These are phyloP conservation scores for Ptychodera flava DNA, from an alignment of 35 echinoderm and acorn worm species.

Conservation along the genomic window DNA sequence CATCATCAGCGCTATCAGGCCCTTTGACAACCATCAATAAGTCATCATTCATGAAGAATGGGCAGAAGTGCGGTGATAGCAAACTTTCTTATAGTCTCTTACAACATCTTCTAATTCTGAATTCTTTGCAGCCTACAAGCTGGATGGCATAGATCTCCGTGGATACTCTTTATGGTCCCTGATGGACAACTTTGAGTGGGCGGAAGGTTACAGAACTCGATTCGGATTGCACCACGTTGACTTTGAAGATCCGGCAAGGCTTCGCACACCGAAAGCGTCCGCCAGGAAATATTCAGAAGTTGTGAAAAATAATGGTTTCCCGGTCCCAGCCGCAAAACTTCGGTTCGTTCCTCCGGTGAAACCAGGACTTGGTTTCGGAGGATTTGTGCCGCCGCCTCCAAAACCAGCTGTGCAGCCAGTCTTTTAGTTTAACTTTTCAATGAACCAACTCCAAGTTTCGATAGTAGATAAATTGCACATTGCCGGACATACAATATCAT, in stretches of 20 bases:
- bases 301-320: slow-evolving; percentile 4
- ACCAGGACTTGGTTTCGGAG: background rate
- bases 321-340: background rate
- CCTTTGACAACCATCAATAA: too few relatives aligned
- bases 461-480: too few relatives aligned
- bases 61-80: too few relatives aligned
- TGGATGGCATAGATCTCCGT: background rate
- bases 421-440: too few relatives aligned
- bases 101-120: too few relatives aligned
- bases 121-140: background rate
- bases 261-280: background rate
- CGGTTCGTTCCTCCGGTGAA: background rate
- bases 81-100: too few relatives aligned
- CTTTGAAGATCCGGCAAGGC: background rate
- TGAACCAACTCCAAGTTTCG: too few relatives aligned
- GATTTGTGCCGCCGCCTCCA: background rate
- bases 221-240: slow-evolving; percentile 8
- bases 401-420: too few relatives aligned
- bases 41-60: too few relatives aligned
- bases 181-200: slow-evolving; percentile 22
- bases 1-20: too few relatives aligned
- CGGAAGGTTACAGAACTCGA: background rate
- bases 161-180: background rate
- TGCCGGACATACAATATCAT: too few relatives aligned
- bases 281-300: background rate